These are phyloP conservation scores for Syndactyla subalaris DNA, from an alignment of 2,797 vertebrate species.

Conservation along the genomic window DNA sequence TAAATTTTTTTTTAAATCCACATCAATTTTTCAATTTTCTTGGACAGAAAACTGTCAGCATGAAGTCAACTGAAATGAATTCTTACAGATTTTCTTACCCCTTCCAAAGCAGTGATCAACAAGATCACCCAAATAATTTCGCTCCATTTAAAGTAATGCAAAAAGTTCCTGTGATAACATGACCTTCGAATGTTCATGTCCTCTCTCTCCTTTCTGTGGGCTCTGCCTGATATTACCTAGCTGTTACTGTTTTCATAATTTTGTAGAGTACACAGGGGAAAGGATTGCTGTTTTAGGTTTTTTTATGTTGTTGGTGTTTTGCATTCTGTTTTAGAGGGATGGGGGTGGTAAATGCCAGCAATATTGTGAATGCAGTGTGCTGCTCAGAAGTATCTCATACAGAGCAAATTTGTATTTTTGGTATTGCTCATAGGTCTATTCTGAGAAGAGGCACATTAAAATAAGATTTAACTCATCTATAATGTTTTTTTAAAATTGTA, in stretches of 20 bases:
- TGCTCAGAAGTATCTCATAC: background rate
- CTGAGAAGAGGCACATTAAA: background rate
- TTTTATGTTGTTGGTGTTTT: accelerated
- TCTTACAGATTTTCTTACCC: background rate
- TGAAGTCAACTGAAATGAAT: accelerated
- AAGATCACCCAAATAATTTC: background rate
- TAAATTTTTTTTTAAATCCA: background rate
- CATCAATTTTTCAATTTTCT: background rate
- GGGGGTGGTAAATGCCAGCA: background rate
- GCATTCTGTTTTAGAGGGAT: background rate
- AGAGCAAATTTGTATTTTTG: background rate
- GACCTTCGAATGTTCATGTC: background rate
- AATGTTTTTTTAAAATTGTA: background rate
- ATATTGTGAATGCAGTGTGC: background rate
- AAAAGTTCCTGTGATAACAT: background rate
- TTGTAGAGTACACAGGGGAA: background rate
- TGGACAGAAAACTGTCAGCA: background rate
- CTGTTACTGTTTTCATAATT: background rate
- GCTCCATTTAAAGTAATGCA: background rate
- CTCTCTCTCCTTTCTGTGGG: background rate
- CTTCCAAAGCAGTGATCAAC: background rate
- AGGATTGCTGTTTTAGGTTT: background rate
- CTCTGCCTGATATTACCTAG: background rate
- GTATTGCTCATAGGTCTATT: background rate
- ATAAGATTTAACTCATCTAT: background rate